Evolutionary conservation across 2,113 vertebrate species (phyloP).

Genomic region (Clarias batrachus): DNA sequence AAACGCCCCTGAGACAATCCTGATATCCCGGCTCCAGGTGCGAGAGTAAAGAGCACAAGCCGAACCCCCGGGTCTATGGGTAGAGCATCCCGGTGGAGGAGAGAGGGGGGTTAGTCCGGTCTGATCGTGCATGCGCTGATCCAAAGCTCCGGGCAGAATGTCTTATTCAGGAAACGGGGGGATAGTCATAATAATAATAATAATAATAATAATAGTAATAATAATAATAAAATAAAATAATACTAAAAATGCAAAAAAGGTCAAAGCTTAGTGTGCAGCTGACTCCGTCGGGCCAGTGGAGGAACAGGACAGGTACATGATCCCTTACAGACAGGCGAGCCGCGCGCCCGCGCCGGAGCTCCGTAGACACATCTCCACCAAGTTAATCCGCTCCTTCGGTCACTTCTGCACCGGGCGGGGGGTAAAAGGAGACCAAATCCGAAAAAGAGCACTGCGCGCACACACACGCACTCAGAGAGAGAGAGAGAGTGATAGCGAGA

Average conservation of each 20-base stretch:
- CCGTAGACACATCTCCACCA: conserved; percentile 52
- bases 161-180: conserved; percentile 56
- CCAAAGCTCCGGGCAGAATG: conserved; percentile 46
- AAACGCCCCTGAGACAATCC: conserved; percentile 33
- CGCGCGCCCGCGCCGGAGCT: conserved; percentile 50
- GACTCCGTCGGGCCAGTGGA: conserved; percentile 57
- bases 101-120: conserved; percentile 44
- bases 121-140: conserved; percentile 26
- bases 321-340: conserved; percentile 60
- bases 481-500: not conserved
- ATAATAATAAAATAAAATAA: not conserved
- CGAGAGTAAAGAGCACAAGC: conserved; percentile 24
- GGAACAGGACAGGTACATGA: conserved; percentile 57
- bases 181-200: not conserved
- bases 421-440: conserved; percentile 50
- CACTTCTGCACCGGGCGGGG: conserved; percentile 26
- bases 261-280: conserved; percentile 48
- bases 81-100: conserved; percentile 48
- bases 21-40: conserved; percentile 51
- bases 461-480: not conserved
- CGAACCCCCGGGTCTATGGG: conserved; percentile 37
- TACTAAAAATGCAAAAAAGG: not conserved
- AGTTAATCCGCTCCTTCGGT: conserved; percentile 61
- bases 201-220: too few relatives aligned
- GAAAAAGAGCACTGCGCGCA: conserved; percentile 18